phyloP scores from a whole-genome alignment of 2,888 invertebrate species.

The Meandrusa payeni region DNA sequence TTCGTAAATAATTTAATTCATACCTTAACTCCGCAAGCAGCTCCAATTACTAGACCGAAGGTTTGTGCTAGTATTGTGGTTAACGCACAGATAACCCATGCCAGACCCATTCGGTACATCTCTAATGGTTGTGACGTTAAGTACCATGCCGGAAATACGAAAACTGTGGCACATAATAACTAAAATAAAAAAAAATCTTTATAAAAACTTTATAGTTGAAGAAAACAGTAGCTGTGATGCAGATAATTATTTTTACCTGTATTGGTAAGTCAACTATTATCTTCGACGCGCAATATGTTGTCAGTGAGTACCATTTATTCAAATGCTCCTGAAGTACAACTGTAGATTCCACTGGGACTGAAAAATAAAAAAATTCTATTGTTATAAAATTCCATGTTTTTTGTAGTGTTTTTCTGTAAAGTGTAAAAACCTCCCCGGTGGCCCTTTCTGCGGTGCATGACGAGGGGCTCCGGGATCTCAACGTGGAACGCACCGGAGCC shows the following conservation, averaged over 20 bases:
- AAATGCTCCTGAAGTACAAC: constrained; percentile 87
- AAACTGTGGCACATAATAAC: constrained; percentile 87
- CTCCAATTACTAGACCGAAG: constrained; percentile 87
- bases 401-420: too few relatives aligned
- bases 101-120: constrained; percentile 79
- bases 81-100: constrained; percentile 84
- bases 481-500: too few relatives aligned
- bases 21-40: constrained; percentile 85
- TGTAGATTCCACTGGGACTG: constrained; percentile 87
- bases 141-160: constrained; percentile 87
- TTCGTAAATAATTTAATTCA: background rate
- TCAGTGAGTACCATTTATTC: constrained; percentile 89
- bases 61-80: constrained; percentile 88
- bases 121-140: constrained; percentile 89
- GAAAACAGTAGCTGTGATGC: too few relatives aligned
- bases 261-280: constrained; percentile 87
- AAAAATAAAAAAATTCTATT: too few relatives aligned
- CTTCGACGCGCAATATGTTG: constrained; percentile 87
- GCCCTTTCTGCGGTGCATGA: too few relatives aligned
- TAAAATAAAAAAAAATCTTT: constrained; percentile 52
- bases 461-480: too few relatives aligned
- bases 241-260: constrained; percentile 80
- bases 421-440: too few relatives aligned
- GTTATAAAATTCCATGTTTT: too few relatives aligned
- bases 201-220: too few relatives aligned